These are phyloP conservation scores for Pseudorectes ferrugineus DNA, from an alignment of 2,113 vertebrate genomes.

Conservation along the genomic window DNA sequence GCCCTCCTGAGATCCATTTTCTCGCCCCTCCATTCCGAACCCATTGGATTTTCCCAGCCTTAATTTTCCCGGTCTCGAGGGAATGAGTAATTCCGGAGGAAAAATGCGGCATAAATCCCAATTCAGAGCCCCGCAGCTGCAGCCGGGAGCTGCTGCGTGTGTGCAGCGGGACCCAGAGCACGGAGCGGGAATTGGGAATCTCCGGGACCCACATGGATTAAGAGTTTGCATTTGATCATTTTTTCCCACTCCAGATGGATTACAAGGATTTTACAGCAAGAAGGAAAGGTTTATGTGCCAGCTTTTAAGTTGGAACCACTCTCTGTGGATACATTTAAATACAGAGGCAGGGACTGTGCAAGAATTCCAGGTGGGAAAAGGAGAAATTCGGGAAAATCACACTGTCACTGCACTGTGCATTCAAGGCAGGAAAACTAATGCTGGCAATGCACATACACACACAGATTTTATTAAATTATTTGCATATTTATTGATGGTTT, in stretches of 20 bases:
- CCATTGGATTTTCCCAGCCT: not conserved
- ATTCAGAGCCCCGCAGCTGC: not conserved
- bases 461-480: not conserved
- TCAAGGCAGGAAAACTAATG: not conserved
- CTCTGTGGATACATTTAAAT: not conserved
- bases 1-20: not conserved
- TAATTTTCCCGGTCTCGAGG: not conserved
- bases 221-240: accelerated
- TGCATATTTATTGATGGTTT: too few species aligned
- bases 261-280: not conserved
- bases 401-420: accelerated
- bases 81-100: not conserved
- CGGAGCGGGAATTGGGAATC: accelerated
- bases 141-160: accelerated
- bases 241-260: not conserved
- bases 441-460: accelerated
- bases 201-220: not conserved
- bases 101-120: not conserved
- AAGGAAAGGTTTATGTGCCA: not conserved
- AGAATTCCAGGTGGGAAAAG: not conserved
- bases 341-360: not conserved
- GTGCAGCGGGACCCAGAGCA: not conserved
- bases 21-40: accelerated
- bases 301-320: not conserved
- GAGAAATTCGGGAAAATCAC: not conserved